Base-by-base conservation (phyloP, 1,140 invertebrate genomes). In the Conus ventricosus region DNA sequence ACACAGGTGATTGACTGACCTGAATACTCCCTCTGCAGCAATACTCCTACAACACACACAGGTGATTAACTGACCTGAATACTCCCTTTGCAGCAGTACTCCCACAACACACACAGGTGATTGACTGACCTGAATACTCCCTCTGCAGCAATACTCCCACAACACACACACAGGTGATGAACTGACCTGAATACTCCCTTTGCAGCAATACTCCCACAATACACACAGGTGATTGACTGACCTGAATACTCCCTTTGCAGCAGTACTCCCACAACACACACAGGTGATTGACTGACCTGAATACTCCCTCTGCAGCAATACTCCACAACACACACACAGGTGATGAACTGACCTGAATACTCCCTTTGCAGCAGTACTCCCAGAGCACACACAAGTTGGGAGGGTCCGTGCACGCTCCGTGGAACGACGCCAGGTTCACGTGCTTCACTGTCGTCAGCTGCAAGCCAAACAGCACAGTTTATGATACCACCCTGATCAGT, bases 261-360 rank as follows among this genome's bases (percentile, higher is more conserved):
- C 39, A 39, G 39, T 39, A 39, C 39, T 39, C 39, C 39, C 3
- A 39, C 39, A 2, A 27, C 17, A n/a, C 27, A 82, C 80, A 82
- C 17, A 53, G 17, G 13, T 7, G 15, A 82, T 10, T 8, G 5
- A 53, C 85, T 76, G 89, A 95, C 95, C 95, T 98, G 97, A 20
- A 99, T 96, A 67, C 98, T 98, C 80, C 99, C 99, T 95, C 98
- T 98, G 0, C 97, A 97, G 94, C 98, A 99, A 93, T 98, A 99
- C 94, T 99, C 98, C 4, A n/a, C n/a, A n/a, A n/a, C 27, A 27
- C 17, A n/a, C 27, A 82, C 80, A 82, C 17, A 53, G 17, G 13
- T 7, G 15, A 82, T 10, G 3, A 51, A 53, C 85, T 76, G 89
- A 95, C 95, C 95, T 98, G 97, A 20, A 99, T 96, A 67, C 98